Evolutionary conservation across 2,888 invertebrate genomes (phyloP).

Genomic region (Hyposoter didymator): DNA sequence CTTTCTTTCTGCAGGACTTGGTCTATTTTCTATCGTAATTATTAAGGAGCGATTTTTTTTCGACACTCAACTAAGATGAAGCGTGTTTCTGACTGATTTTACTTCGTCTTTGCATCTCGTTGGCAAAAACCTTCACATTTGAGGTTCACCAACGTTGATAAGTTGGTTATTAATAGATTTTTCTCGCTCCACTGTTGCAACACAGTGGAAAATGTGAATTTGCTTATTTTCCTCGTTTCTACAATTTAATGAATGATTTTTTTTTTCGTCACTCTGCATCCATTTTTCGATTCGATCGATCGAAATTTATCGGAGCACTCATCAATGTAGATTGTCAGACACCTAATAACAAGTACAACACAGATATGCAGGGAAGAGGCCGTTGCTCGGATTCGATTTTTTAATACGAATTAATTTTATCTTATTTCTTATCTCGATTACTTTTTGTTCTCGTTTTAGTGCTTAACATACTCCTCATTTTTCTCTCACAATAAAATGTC

Average conservation of each 20-base stretch:
- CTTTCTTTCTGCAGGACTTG: conserved; percentile 25
- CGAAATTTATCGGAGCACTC: conserved; percentile 16
- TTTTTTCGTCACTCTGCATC: conserved; percentile 43
- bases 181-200: conserved; percentile 23
- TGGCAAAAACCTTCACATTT: not conserved
- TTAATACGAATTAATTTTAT: conserved; percentile 42
- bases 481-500: not conserved
- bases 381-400: conserved; percentile 72
- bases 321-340: conserved; percentile 73
- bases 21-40: conserved; percentile 12
- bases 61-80: not conserved
- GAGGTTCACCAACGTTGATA: conserved; percentile 6
- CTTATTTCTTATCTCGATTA: conserved; percentile 30
- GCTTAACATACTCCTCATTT: not conserved
- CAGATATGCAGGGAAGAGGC: conserved; percentile 79
- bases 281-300: conserved; percentile 32
- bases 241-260: conserved; percentile 54
- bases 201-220: conserved; percentile 16
- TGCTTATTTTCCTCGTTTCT: conserved; percentile 42
- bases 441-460: not conserved
- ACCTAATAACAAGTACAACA: conserved; percentile 76
- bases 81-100: not conserved
- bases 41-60: conserved; percentile 18
- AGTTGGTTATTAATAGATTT: conserved; percentile 3
- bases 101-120: conserved; percentile 4